A percentile compares a stretch with the other conserved stretches of the same genome.
Evolutionary conservation across 1,140 invertebrate species (phyloP).

Genomic region (Phenacoccus solenopsis): DNA sequence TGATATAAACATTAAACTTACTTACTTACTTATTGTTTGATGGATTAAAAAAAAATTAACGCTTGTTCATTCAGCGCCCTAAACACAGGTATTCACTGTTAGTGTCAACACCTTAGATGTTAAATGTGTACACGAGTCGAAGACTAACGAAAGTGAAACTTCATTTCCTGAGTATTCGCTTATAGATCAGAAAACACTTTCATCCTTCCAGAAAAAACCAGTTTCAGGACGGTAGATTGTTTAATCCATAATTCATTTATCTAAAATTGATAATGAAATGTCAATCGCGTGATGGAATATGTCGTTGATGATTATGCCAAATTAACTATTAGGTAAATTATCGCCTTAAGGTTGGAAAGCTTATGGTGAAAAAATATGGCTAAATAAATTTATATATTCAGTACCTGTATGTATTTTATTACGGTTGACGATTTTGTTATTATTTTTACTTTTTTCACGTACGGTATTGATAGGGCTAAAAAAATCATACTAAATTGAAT

Average conservation of each 20-base stretch:
- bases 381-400: no score
- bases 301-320: not conserved
- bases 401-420: no score
- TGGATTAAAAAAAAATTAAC: not conserved
- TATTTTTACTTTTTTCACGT: no score
- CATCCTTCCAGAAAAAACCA: slow-evolving; percentile 29
- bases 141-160: slow-evolving; percentile 10
- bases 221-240: not conserved
- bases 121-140: not conserved
- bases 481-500: no score
- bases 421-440: no score
- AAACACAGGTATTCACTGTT: not conserved
- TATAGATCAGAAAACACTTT: slow-evolving; percentile 9
- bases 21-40: not conserved
- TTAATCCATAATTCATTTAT: not conserved
- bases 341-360: not conserved
- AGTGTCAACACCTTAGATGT: not conserved
- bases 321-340: not conserved
- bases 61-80: not conserved
- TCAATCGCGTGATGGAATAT: not conserved
- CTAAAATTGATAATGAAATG: not conserved
- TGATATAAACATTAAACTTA: not conserved
- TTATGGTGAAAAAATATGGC: not conserved
- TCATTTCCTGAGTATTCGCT: not conserved
- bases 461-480: no score